Evolutionary conservation across 92 coral and sea anemone genomes (phyloP).

Genomic region (Hydrozoanthus gracilis): DNA sequence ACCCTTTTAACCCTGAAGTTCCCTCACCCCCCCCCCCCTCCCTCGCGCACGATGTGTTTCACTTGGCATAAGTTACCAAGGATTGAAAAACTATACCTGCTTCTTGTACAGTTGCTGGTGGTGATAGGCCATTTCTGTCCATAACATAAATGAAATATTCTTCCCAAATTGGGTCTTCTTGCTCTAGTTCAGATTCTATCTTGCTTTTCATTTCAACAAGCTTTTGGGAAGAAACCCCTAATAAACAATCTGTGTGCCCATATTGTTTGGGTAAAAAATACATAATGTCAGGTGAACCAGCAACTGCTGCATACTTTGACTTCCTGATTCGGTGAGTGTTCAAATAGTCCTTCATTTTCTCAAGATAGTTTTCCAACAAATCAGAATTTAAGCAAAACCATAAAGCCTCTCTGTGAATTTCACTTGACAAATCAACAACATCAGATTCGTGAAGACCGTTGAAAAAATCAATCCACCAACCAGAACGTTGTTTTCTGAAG

Average conservation of each 20-base stretch:
- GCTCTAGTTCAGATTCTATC: constrained; percentile 20
- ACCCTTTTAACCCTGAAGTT: too few species aligned
- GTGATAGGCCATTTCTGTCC: constrained; percentile 59
- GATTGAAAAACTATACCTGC: constrained; percentile 57
- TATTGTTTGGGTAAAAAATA: constrained; percentile 68
- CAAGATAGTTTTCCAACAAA: constrained; percentile 60
- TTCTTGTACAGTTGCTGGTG: constrained; percentile 55
- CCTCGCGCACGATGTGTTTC: too few species aligned
- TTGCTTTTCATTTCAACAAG: constrained; percentile 58
- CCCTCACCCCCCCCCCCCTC: too few species aligned
- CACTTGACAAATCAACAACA: constrained; percentile 66
- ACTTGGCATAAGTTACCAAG: constrained; percentile 52
- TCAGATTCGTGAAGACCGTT: constrained; percentile 68
- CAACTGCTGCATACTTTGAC: constrained; percentile 63
- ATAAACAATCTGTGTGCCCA: constrained; percentile 56
- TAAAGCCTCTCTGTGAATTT: constrained; percentile 67
- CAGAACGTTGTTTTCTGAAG: constrained; percentile 43
- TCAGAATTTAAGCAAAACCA: constrained; percentile 76
- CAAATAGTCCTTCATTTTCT: constrained; percentile 69
- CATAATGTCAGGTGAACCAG: constrained; percentile 73
- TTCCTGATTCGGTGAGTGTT: constrained; percentile 74
- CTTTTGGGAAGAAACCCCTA: constrained; percentile 37
- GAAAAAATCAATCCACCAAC: constrained; percentile 80
- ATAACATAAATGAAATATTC: constrained; percentile 69
- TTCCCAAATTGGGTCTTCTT: constrained; percentile 50